Base-by-base conservation (phyloP, 2,113 vertebrate species). In the Triplophysa dalaica region DNA sequence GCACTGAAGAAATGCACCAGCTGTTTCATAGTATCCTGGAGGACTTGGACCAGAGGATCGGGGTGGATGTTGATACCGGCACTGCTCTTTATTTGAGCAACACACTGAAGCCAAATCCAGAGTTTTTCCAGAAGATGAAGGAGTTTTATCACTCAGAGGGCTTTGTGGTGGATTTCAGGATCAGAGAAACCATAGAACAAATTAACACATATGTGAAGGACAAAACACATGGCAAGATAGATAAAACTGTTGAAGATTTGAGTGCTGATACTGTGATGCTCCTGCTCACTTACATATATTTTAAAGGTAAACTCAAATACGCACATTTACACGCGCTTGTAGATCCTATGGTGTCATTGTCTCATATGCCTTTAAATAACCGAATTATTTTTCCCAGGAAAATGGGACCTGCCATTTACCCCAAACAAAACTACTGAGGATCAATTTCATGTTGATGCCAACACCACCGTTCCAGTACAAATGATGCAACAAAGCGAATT, bases 271-370 rank as follows among this genome's bases (percentile, higher is more conserved):
- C 87, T 1, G 19, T 90, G 77, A 90, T 92, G 91, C 87, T 87
- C 84, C 91, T 94, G 26, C 48, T 90, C 66, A 91, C 88, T 68
- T 92, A 89, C 83, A 89, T 92, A 69, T 92, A 93, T 85, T 93
- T 88, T 68, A 92, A 92, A 89, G 90, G 92, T 94, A 87, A 85
- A 78, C 1, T 9, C 2, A 5, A 38, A 7, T 7, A 13, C 3
- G 29, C 9, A 56, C 8, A 21, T 5, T 54, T 16, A 17, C 52
- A 54, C 14, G 2, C 54, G 9, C 19, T 56, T 56, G 54, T 56
- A 21, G 54, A 17, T 56, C 16, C 58, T 43, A 9, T 0, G 63
- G 7, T 45, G 54, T 11, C 19, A 45, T 48, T 12, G 16, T 7
- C 21, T 54, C 45, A 22, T 50, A 24, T 26, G 2, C 12, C 43